Evolutionary conservation across 37 sponge, comb jelly and placozoan genomes (phyloP).

Genomic region (Hexactinellida sp.): DNA sequence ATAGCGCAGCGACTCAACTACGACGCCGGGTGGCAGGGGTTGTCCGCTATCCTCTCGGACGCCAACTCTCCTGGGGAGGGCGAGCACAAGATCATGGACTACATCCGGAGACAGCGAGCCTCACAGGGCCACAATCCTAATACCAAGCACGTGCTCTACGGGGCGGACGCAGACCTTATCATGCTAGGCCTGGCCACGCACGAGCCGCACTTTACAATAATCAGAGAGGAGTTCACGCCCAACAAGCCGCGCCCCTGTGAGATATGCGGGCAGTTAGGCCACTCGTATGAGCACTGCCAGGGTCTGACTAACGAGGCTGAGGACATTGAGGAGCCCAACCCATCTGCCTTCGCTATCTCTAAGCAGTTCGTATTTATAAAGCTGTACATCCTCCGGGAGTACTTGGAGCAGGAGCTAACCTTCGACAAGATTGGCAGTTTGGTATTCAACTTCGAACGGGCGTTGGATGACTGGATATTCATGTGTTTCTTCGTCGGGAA

Average conservation of each 20-base stretch:
- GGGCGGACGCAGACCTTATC: constrained; percentile 98
- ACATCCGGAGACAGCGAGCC: constrained; percentile 73
- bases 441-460: constrained; percentile 41
- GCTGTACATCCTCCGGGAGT: constrained; percentile 78
- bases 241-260: constrained; percentile 72
- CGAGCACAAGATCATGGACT: constrained; percentile 99
- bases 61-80: constrained; percentile 98
- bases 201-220: constrained; percentile 96
- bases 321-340: constrained; percentile 53
- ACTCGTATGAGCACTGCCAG: neutral
- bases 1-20: constrained; percentile 75
- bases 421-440: constrained; percentile 34
- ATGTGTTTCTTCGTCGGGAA: constrained; percentile 99
- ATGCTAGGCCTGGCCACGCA: constrained; percentile 98
- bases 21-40: constrained; percentile 79
- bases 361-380: constrained; percentile 92
- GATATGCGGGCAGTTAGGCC: constrained; percentile 80
- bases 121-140: constrained; percentile 79
- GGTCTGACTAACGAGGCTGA: constrained; percentile 37
- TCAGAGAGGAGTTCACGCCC: constrained; percentile 96
- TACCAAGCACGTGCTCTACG: constrained; percentile 94
- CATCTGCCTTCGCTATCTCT: constrained; percentile 23
- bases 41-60: constrained; percentile 89
- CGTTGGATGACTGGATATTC: constrained; percentile 99
- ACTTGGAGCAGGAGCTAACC: constrained; percentile 74